Base-by-base conservation (phyloP, 2,888 invertebrate genomes). In the Selenia dentaria region DNA sequence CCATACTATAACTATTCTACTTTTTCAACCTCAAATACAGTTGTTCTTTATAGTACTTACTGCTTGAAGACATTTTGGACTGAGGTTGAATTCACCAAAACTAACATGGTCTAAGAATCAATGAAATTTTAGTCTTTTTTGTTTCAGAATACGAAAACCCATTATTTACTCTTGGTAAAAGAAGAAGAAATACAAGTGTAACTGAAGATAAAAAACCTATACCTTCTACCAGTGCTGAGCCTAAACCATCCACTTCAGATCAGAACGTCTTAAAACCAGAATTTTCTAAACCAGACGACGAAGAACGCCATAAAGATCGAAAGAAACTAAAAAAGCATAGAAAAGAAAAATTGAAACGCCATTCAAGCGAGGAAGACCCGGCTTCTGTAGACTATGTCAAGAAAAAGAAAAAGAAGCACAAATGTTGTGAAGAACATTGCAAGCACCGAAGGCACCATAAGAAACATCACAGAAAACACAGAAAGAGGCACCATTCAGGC, bases 121-220 rank as follows among this genome's bases (percentile, higher is more conserved):
- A n/a, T n/a, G n/a, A n/a, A n/a, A n/a, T n/a, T n/a, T n/a, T n/a
- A n/a, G n/a, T n/a, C n/a, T n/a, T 25, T 24, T 10, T 14, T 9
- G 28, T 92, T 92, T 3, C 90, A 96, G 97, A 96, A 80, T 96
- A 96, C 69, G 96, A 96, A 80, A 96, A 96, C 78, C 96, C 96
- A 2, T 77, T 97, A 10, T 89, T 95, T 59, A 94, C 95, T 4
- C 80, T 96, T 48, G 94, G 95, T 18, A 96, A 96, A 76, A 91
- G 96, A 59, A 93, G 95, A 70, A 91, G 96, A 54, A 93, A 95
- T 49, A 93, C 94, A 2, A 95, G 95, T 9, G 89, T 92, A 28
- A 92, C 92, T 26, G 93, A 93, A 57, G 94, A 93, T n/a, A 93
- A 91, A 70, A 91, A 83, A 66, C 58, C 64, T 1, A 33, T 60